A percentile compares a stretch with the other conserved stretches of the same genome.
Evolutionary conservation across 2,888 invertebrate species (phyloP).

Genomic region (Tetragonisca angustula): DNA sequence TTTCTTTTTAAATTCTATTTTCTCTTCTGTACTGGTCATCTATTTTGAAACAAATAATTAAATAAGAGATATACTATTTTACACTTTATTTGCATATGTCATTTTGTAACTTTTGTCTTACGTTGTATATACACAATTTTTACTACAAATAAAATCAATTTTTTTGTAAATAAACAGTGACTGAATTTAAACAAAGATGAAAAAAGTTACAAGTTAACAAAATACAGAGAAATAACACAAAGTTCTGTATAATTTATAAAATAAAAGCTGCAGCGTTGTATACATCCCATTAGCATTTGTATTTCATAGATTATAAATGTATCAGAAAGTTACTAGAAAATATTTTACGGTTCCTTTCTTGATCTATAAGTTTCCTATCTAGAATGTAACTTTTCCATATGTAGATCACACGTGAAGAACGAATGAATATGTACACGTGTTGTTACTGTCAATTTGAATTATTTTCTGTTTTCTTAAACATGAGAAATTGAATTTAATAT

Average conservation of each 20-base stretch:
- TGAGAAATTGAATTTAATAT: neutral
- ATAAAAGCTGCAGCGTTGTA: too few relatives aligned
- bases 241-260: neutral
- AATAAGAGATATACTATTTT: neutral
- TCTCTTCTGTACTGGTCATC: slow-evolving; percentile 58
- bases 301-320: neutral
- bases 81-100: neutral
- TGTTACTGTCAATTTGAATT: slow-evolving; percentile 3
- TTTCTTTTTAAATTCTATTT: slow-evolving; percentile 77
- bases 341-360: neutral
- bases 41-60: neutral
- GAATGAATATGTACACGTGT: neutral
- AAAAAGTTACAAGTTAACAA: neutral
- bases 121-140: neutral
- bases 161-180: neutral
- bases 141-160: neutral
- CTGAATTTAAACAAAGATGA: too few relatives aligned
- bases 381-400: neutral
- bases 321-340: neutral
- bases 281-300: neutral
- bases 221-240: neutral
- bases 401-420: slow-evolving; percentile 27
- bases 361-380: slow-evolving; percentile 9
- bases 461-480: neutral
- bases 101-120: neutral